Evolutionary conservation across 1,140 invertebrate genomes (phyloP), one percentile per base, ranked within the genome.

Genomic region (Bombus superbus): DNA sequence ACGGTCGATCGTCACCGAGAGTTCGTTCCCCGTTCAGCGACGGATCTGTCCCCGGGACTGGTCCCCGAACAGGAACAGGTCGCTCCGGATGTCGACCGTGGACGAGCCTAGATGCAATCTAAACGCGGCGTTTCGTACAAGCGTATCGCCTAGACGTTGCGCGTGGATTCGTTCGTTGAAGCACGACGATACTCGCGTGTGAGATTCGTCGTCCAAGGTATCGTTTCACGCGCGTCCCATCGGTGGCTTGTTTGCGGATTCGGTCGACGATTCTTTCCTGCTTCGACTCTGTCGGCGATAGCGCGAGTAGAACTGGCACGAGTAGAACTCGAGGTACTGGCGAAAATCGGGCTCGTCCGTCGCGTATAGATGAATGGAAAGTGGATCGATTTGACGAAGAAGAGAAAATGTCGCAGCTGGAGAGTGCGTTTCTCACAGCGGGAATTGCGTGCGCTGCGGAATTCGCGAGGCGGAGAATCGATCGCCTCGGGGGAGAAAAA

Each of bases 41-140:
- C 81, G 69, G 81, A 80, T 82, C 76, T 35, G 86, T 84, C 71
- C 86, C 64, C 40, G 32, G 78, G 78, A 91, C 74, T 86, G 84
- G 85, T 82, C 81, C 81, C 89, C 85, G 80, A 85, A 86, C 79
- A 83, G 79, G 84, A 90, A 88, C 86, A 88, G 59, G 47, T 28
- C 42, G 71, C 69, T 69, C 83, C 87, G 80, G 78, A 86, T 86
- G 75, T 89, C 81, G 85, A 59, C 64, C n/a, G 57, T 64, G 40
- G 77, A 81, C 57, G 86, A 11, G 72, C 44, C 35, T 53, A 66
- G 59, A 15, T 18, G n/a, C 62, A 15, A 32, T 64, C 62, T 64
- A 13, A 32, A 32, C n/a, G 10, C 28, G 53, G 59, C 81, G 62
- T 22, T 35, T 25, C 42, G 53, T 32, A n/a, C 28, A n/a, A 62